Base-by-base conservation (phyloP, 2,888 invertebrate species). In the Lasioglossum marginatum region DNA sequence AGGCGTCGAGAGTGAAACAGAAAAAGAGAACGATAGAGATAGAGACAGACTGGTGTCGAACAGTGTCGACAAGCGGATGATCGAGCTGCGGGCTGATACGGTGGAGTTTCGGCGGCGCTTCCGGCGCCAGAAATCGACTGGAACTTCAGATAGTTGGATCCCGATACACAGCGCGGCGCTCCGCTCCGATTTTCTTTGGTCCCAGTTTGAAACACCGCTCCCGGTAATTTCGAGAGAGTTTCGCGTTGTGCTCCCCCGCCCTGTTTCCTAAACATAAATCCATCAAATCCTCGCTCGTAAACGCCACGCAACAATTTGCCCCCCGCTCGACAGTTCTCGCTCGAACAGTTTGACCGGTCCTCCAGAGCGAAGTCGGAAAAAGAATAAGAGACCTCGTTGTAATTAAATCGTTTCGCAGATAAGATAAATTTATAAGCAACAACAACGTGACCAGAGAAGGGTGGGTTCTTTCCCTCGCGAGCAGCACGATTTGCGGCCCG, bases 391-490 rank as follows among this genome's bases (percentile, higher is more conserved):
- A 6, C 23, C 19, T 16, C 34, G 34, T 66, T 66, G 40, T 27
- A 75, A 63, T 45, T 34, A 85, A 79, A 70, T 68, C 75, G n/a
- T 34, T 12, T 14, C 23, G 31, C 16, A 52, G 68, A 75, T 78
- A 60, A 48, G 31, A 10, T 16, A 70, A 52, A 86, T 87, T 87
- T 80, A 70, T 23, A 75, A 81, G 79, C 71, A 85, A 57, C 43
- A 31, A 52, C 79, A 60, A 77, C 71, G 40, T 16, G 74, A 71
- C 57, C 40, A 4, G 52, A 8, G 37, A 4, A 45, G 14, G 52
- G 52, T n/a, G 10, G 23, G n/a, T 52, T 52, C 52, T 6, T n/a
- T 52, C 23, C 68, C 34, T 14, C 10, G 70, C 31, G 43, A 60
- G 31, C 16, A 63, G 68, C 70, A 79, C 77, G 66, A 85, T 74